Percentiles rank a stretch among this genome's conserved stretches.
phyloP scores from a whole-genome alignment of 2,113 vertebrate genomes.

The Eulemur macaco region DNA sequence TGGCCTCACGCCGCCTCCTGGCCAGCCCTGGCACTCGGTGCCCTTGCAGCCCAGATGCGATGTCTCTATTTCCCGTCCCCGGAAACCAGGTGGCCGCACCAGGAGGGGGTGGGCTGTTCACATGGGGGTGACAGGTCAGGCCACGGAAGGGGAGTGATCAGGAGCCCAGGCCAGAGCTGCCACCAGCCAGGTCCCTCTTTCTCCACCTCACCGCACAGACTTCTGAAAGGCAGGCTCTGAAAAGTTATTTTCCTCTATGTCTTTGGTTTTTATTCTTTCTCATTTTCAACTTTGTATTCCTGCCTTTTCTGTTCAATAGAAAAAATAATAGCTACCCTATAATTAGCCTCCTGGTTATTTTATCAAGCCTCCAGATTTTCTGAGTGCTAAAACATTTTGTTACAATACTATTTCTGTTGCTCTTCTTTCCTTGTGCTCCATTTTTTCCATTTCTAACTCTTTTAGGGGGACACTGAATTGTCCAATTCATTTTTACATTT shows the following conservation, averaged over 20 bases:
- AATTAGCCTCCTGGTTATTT: not conserved
- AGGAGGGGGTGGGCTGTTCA: not conserved
- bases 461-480: not conserved
- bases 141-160: rapidly evolving
- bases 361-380: not conserved
- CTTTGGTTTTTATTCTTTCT: not conserved
- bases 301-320: not conserved
- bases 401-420: not conserved
- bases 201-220: not conserved
- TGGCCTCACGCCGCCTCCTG: not conserved
- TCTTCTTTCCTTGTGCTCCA: not conserved
- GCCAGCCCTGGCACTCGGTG: not conserved
- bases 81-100: not conserved
- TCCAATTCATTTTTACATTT: not conserved
- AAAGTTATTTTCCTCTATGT: not conserved
- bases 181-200: not conserved
- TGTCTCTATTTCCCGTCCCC: not conserved
- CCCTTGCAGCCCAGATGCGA: not conserved
- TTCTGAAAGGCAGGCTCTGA: not conserved
- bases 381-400: not conserved
- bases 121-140: rapidly evolving
- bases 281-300: not conserved
- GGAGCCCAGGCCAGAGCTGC: not conserved
- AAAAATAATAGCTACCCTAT: not conserved
- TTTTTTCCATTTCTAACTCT: not conserved